Percentiles rank a stretch among this genome's conserved stretches.
Evolutionary conservation across 2,113 vertebrate genomes (phyloP).

Genomic region (Trogon melanurus): DNA sequence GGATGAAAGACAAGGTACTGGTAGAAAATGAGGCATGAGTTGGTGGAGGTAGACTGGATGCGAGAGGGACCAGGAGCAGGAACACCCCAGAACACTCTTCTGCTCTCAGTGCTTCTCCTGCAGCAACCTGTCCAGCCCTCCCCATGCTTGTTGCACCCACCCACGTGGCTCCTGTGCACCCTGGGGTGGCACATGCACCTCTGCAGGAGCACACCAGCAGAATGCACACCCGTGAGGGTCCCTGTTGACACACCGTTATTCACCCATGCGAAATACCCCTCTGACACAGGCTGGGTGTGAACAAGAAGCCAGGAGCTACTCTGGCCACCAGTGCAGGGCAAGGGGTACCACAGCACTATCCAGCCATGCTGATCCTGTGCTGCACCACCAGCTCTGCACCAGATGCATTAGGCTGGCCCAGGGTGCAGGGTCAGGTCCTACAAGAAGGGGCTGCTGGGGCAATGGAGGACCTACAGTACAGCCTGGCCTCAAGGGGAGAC

Average conservation of each 20-base stretch:
- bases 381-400: background rate
- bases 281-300: background rate
- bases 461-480: background rate
- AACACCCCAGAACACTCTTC: background rate
- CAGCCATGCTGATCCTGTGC: background rate
- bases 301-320: background rate
- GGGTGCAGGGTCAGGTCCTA: background rate
- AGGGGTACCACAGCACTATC: background rate
- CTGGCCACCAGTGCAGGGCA: background rate
- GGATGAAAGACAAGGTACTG: background rate
- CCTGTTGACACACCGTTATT: background rate
- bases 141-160: too few relatives aligned
- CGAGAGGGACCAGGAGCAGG: background rate
- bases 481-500: background rate
- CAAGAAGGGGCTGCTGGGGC: background rate
- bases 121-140: background rate
- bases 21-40: background rate
- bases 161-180: fast-evolving
- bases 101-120: background rate
- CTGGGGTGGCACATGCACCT: background rate
- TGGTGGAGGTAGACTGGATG: background rate
- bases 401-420: background rate
- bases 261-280: background rate
- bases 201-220: fast-evolving
- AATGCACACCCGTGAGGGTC: background rate